Percentiles rank a stretch among this genome's conserved stretches.
phyloP scores from a whole-genome alignment of 2,113 vertebrate genomes.

The Engraulis encrasicolus region DNA sequence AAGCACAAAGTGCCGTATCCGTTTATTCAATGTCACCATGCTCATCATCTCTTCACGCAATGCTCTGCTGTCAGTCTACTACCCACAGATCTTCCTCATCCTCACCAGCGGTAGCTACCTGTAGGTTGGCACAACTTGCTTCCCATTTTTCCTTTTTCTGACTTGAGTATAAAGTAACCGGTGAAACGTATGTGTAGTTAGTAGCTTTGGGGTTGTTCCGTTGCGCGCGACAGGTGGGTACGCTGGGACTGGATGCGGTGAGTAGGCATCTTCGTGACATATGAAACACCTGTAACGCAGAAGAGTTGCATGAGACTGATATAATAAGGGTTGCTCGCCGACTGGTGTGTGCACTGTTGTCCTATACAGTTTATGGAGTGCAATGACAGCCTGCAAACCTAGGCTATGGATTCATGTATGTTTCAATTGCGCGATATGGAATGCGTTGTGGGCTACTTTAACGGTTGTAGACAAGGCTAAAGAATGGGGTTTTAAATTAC shows the following conservation, averaged over 20 bases:
- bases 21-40: constrained; percentile 85
- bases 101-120: constrained; percentile 97
- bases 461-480: not conserved
- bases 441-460: not conserved
- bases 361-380: not conserved
- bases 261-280: constrained; percentile 17
- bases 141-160: constrained; percentile 33
- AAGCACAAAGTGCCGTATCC: constrained; percentile 51
- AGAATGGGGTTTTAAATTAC: not conserved
- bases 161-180: not conserved
- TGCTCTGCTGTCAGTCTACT: constrained; percentile 93
- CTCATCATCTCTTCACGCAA: constrained; percentile 89
- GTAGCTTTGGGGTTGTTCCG: not conserved
- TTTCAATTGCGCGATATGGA: not conserved
- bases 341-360: not conserved
- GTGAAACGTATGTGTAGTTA: not conserved
- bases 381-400: not conserved
- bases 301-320: not conserved
- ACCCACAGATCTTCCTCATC: constrained; percentile 97
- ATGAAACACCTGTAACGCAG: constrained; percentile 15
- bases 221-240: not conserved
- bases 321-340: not conserved
- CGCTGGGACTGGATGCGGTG: not conserved
- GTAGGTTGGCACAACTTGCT: constrained; percentile 74
- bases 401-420: not conserved